Base-by-base conservation (phyloP, 1,140 invertebrate species). In the Zophobas atratus region DNA sequence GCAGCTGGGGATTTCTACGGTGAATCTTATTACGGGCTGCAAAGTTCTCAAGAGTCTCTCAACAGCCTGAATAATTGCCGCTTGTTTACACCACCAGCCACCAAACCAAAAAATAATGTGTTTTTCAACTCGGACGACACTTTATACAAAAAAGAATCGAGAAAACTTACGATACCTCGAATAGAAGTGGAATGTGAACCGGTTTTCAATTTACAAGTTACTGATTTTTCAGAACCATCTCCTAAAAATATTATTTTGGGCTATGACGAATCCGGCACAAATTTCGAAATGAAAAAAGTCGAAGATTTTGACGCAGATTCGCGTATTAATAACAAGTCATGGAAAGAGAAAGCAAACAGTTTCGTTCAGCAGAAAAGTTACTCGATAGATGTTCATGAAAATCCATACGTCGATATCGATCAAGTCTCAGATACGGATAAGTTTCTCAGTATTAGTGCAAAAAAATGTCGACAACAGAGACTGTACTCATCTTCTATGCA, bases 71-170 rank as follows among this genome's bases (percentile, higher is more conserved):
- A 79, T 1, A 75, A 71, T 38, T 76, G 78, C 35, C 53, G 70
- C 6, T 78, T 84, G 5, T 85, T 80, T 55, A 85, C 85, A 0
- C 85, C 85, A 1, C 85, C 85, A 4, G 79, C 80, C 1, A 77
- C 76, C 1, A 84, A 83, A 80, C 82, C 84, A 1, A 84, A 84
- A 82, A 83, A 82, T 55, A 83, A 84, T 67, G 79, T 86, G 34
- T 86, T 86, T 79, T 86, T 86, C 73, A 83, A 80, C 73, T 86
- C 85, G 1, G 85, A 85, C 73, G 85, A 86, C 63, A 84, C 80
- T 80, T 71, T 86, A 39, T 85, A 84, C 67, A 84, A 83, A 79
- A 79, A 77, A 6, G 84, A 84, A 79, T 80, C 78, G 49, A 75
- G 80, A 6, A 84, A 82, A 81, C 77, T 85, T 2, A 78, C 82